A percentile compares a stretch with the other conserved stretches of the same genome.
phyloP scores from a whole-genome alignment of 2,888 invertebrate genomes.

The Hemistola chrysoprasaria region DNA sequence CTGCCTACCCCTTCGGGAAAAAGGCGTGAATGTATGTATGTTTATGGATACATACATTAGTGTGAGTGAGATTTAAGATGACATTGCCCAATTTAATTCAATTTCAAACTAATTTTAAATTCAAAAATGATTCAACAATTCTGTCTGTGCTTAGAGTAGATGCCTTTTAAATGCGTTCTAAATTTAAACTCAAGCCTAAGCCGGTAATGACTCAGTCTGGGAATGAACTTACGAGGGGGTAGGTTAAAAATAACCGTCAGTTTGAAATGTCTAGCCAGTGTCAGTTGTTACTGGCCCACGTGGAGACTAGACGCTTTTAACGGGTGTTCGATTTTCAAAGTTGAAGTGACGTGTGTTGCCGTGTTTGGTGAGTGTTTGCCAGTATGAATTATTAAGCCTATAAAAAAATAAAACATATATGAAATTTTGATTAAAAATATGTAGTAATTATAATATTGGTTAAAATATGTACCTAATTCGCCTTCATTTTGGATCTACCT shows the following conservation, averaged over 20 bases:
- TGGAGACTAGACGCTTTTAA: slow-evolving; percentile 16
- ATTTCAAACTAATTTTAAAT: too few relatives aligned
- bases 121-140: slow-evolving; percentile 4
- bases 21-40: too few relatives aligned
- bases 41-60: too few relatives aligned
- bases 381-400: neutral
- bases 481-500: too few relatives aligned
- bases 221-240: slow-evolving; percentile 55
- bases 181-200: slow-evolving; percentile 27
- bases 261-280: slow-evolving; percentile 37
- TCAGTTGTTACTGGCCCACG: slow-evolving; percentile 45
- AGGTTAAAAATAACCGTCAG: slow-evolving; percentile 63
- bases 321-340: slow-evolving; percentile 17
- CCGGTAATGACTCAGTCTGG: slow-evolving; percentile 41
- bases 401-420: too few relatives aligned
- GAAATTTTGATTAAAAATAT: too few relatives aligned
- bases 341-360: slow-evolving; percentile 5
- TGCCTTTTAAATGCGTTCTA: slow-evolving; percentile 24
- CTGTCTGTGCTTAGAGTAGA: slow-evolving; percentile 10
- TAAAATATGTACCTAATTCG: too few relatives aligned
- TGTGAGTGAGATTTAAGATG: too few relatives aligned
- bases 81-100: too few relatives aligned
- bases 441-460: too few relatives aligned
- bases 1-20: too few relatives aligned
- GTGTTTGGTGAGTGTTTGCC: slow-evolving; percentile 15